Evolutionary conservation across 2,113 vertebrate genomes (phyloP), one percentile per base, ranked within the genome.

Genomic region (Ageneiosus marmoratus): DNA sequence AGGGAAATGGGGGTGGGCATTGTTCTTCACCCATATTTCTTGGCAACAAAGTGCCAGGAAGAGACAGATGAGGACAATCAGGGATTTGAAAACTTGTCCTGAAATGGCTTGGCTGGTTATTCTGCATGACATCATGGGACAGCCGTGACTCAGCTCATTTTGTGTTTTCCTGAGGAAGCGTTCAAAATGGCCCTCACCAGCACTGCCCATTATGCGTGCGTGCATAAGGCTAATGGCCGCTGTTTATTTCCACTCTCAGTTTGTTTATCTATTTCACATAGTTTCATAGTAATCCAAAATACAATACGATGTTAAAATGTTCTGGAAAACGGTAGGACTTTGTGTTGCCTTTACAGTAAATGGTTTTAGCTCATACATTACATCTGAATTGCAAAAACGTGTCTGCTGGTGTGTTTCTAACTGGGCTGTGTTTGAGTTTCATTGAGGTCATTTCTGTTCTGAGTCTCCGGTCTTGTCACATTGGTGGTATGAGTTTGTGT

Each of bases 401-500:
- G 74, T 86, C 81, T 84, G 82, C 22, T 32, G 55, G 67, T 73
- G 69, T 69, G 79, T 81, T 46, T 56, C 34, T n/a, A 73, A 84
- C 65, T 81, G 48, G 34, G 77, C 62, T 13, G 46, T 73, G 73
- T 77, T 73, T 70, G 83, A 65, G 53, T 84, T 86, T 73, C 18
- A 72, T 29, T 85, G 86, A 87, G 82, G 80, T 87, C 77, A 85
- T 83, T 56, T 87, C 86, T 87, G 80, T 62, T 22, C 84, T 10
- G 32, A 85, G 84, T 75, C 75, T 55, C 62, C 56, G 70, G 75
- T 84, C 29, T 77, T 63, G 78, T 82, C 76, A 75, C 65, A 46
- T 77, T 7, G n/a, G 62, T 70, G 79, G 48, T 75, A 70, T 48
- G 67, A 51, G 70, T 48, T 75, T 74, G 34, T 70, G 46, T 76